Evolutionary conservation across 2,888 invertebrate species (phyloP), one percentile per base, ranked within the genome.

Genomic region (Eueremaeus valkanovi): DNA sequence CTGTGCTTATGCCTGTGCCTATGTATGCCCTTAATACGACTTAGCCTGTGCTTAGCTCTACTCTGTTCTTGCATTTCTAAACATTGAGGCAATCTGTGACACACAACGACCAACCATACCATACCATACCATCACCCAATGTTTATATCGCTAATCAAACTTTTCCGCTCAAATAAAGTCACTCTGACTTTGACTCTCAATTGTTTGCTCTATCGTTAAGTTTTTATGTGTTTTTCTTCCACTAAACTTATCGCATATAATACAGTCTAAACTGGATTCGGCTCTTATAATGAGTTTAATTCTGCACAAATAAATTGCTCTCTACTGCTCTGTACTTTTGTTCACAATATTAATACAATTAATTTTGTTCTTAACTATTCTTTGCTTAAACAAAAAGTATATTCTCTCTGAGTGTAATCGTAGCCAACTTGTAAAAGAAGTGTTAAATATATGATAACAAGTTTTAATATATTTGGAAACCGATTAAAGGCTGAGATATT

Each of bases 11-110:
- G 11, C n/a, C 27, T 29, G 58, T 21, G n/a, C 29, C 5, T n/a
- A 36, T 33, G 18, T 66, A 33, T 63, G 63, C 36, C 9, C 36
- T n/a, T 21, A 29, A n/a, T n/a, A n/a, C n/a, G n/a, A n/a, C n/a
- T n/a, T 31, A 24, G 18, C 16, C 29, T 29, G n/a, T 21, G 63
- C n/a, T n/a, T n/a, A n/a, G n/a, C n/a, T n/a, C n/a, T n/a, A n/a
- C n/a, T n/a, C n/a, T n/a, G n/a, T n/a, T 18, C 29, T 16, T 16
- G 63, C 21, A 36, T 24, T 66, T 21, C 29, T 21, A 66, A 66
- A 66, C 63, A 66, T 66, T 66, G n/a, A n/a, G 33, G 63, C 63
- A 66, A 66, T 66, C 63, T 66, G 63, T 66, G 63, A 66, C 58
- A 58, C 58, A 58, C 55, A 55, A 11, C 3, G 31, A 58, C 13